phyloP scores from a whole-genome alignment of 2,888 invertebrate genomes.

The Agrochola circellaris region DNA sequence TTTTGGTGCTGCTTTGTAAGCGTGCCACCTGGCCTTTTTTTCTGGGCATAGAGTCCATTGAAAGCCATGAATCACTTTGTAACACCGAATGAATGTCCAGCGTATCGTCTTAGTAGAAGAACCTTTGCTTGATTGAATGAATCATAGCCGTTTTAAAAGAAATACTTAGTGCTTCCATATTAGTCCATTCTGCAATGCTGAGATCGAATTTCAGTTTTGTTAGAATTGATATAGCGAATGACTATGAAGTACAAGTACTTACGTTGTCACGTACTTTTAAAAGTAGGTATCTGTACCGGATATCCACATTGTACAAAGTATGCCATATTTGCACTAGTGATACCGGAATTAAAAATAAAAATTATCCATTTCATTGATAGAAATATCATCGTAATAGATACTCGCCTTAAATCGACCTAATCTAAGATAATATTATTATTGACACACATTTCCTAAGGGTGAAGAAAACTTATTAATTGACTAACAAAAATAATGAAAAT shows the following conservation, averaged over 20 bases:
- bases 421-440: neutral
- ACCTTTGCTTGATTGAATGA: slow-evolving; percentile 69
- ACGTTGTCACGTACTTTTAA: slow-evolving; percentile 65
- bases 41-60: slow-evolving; percentile 82
- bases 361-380: slow-evolving; percentile 19
- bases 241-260: slow-evolving; percentile 35
- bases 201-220: slow-evolving; percentile 66
- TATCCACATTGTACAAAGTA: slow-evolving; percentile 63
- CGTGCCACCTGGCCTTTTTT: slow-evolving; percentile 89
- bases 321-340: slow-evolving; percentile 57
- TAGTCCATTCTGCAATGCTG: slow-evolving; percentile 49
- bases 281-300: slow-evolving; percentile 74
- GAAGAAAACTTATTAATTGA: neutral
- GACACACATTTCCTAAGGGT: neutral
- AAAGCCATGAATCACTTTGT: slow-evolving; percentile 84
- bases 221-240: slow-evolving; percentile 54
- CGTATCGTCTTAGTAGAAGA: slow-evolving; percentile 64
- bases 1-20: slow-evolving; percentile 82
- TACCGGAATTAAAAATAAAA: slow-evolving; percentile 44
- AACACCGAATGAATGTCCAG: slow-evolving; percentile 76
- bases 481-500: neutral
- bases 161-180: slow-evolving; percentile 47
- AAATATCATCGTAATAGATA: slow-evolving; percentile 4
- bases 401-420: neutral
- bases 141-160: slow-evolving; percentile 66